Evolutionary conservation across 2,797 vertebrate genomes (phyloP), one percentile per base, ranked within the genome.

Genomic region (Falco concolor): DNA sequence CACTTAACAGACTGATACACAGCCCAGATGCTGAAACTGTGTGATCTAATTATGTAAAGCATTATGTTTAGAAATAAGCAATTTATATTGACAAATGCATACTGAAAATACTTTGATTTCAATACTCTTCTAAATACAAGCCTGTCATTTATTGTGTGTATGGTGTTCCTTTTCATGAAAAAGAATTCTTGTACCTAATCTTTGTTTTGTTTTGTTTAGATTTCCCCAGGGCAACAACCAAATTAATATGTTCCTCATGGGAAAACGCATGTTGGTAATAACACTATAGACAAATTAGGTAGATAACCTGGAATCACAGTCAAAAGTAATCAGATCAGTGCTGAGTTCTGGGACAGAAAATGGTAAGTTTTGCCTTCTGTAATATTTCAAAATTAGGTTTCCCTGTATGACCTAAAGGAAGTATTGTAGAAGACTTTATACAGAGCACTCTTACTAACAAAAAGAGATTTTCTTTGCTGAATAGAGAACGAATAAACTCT

Each of bases 231-330:
- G 93, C 85, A 91, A 79, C n/a, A 38, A 82, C 63, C 63, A 94
- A 95, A 95, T 96, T 84, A 96, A 82, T 92, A 70, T 45, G 63
- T 74, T 94, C 57, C 96, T 95, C 59, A 38, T 81, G 90, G 96
- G 85, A 94, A 94, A 95, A 93, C 94, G 94, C 87, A 95, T 95
- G 87, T 93, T 73, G 52, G 78, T 89, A 95, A 94, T 92, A 96
- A 90, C 38, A 60, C 19, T 82, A 67, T 45, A 91, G 85, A 90
- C 42, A 95, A 96, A 96, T 95, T 95, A 95, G 80, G 94, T 36
- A 91, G 93, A 93, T 90, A 96, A 96, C 91, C 93, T 96, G 91
- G 64, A 96, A 96, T 95, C 91, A 86, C 80, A 95, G 91, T 92
- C 96, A 94, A 87, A 95, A 93, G 52, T 53, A 93, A 95, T 92